Conservation (phyloP, 2,797 vertebrate genomes). For the Sebastes itinus region DNA sequence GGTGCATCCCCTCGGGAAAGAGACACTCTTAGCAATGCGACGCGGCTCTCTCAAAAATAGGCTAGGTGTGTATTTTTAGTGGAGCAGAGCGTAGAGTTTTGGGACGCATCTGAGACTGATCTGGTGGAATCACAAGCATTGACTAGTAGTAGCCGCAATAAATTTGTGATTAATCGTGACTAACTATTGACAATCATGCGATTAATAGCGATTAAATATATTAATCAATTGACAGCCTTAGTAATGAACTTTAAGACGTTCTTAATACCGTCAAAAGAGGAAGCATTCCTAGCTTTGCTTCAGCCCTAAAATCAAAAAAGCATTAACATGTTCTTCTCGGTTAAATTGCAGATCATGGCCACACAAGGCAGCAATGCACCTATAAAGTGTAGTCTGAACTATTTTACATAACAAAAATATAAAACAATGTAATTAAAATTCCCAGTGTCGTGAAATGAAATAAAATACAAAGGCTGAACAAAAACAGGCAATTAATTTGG, state of each 20-base stretch:
- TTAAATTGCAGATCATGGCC: background rate
- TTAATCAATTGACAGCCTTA: no score
- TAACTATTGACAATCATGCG: no score
- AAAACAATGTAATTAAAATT: conserved; percentile 10
- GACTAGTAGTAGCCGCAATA: no score
- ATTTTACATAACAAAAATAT: background rate
- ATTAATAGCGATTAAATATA: no score
- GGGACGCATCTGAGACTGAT: no score
- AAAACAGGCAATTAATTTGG: conserved; percentile 10
- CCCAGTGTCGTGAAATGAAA: conserved; percentile 8
- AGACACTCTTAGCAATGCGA: no score
- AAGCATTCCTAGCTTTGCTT: background rate
- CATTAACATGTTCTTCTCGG: background rate
- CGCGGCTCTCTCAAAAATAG: no score
- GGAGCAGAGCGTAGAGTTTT: no score
- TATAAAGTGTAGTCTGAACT: background rate
- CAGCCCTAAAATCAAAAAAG: background rate
- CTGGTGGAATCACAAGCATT: background rate
- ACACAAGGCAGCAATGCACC: background rate
- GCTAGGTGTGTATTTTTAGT: no score
- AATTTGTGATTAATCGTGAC: no score
- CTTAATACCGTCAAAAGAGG: background rate
- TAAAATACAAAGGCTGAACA: conserved; percentile 7
- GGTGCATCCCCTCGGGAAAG: no score
- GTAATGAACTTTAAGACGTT: background rate